phyloP scores from a whole-genome alignment of 2,797 vertebrate species.

The Ispidina picta region DNA sequence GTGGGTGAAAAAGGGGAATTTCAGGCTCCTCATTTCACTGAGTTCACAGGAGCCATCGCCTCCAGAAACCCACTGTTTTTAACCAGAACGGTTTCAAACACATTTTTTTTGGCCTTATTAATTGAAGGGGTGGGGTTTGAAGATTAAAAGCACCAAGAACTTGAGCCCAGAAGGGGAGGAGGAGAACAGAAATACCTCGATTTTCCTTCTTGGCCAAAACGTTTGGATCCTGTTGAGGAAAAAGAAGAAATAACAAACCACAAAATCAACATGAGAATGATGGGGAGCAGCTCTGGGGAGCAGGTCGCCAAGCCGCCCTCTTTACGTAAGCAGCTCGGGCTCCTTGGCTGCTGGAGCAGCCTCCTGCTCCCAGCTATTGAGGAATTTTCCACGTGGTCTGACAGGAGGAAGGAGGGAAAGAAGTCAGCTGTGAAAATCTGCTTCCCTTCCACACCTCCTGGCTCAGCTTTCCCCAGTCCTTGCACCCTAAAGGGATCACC shows the following conservation, averaged over 20 bases:
- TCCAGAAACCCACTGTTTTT: neutral
- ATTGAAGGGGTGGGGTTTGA: neutral
- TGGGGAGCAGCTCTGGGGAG: neutral
- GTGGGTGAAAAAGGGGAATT: neutral
- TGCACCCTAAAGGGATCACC: rapidly evolving
- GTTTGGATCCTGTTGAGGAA: constrained; percentile 84
- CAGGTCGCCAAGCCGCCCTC: neutral
- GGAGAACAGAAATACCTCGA: constrained; percentile 83
- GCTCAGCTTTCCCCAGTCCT: rapidly evolving
- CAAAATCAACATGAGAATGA: neutral
- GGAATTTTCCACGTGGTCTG: constrained; percentile 13
- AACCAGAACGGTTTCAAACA: neutral
- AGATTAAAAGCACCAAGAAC: constrained; percentile 12
- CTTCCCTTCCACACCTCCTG: neutral
- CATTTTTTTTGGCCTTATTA: constrained; percentile 12
- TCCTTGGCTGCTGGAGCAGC: neutral
- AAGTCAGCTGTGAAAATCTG: neutral
- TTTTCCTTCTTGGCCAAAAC: constrained; percentile 87
- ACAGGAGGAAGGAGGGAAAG: neutral
- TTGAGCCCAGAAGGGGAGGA: constrained; percentile 12
- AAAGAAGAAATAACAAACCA: neutral
- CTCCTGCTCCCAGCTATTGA: neutral
- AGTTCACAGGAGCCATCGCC: neutral
- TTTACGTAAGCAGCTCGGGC: neutral
- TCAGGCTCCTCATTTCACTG: neutral